These are phyloP conservation scores for Hippoglossus hippoglossus DNA, from an alignment of 2,797 vertebrate genomes.

Conservation along the genomic window DNA sequence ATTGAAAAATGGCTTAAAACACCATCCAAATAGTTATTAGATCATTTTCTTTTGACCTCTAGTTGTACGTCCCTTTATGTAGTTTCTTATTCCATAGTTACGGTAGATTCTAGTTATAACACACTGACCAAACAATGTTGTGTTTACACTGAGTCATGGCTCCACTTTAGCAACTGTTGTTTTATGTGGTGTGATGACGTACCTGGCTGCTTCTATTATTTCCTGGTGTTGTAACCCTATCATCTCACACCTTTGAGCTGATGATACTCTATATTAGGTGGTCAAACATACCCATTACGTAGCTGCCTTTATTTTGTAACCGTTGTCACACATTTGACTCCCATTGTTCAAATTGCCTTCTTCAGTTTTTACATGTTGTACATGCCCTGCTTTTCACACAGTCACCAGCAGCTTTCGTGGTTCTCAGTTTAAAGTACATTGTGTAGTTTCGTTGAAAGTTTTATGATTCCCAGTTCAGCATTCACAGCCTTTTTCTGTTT, in stretches of 20 bases:
- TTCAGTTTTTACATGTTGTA: constrained; percentile 36
- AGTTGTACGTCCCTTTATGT: neutral
- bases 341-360: constrained; percentile 16
- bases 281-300: neutral
- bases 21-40: too few relatives aligned
- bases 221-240: neutral
- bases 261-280: neutral
- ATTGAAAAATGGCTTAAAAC: too few relatives aligned
- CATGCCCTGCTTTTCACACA: constrained; percentile 11
- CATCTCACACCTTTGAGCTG: neutral
- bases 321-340: neutral
- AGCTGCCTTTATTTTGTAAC: neutral
- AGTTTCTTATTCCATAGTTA: neutral
- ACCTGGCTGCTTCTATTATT: neutral
- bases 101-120: neutral
- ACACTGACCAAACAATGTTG: constrained; percentile 12
- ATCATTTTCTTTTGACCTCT: neutral
- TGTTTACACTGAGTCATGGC: constrained; percentile 14
- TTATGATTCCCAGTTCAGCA: constrained; percentile 29
- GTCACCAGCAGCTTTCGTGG: constrained; percentile 24
- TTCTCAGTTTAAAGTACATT: constrained; percentile 41
- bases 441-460: constrained; percentile 28
- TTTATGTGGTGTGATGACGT: neutral
- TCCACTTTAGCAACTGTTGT: constrained; percentile 3
- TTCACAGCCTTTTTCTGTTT: constrained; percentile 44